phyloP scores from a whole-genome alignment of 2,888 invertebrate species.

The Mesoligia furuncula region DNA sequence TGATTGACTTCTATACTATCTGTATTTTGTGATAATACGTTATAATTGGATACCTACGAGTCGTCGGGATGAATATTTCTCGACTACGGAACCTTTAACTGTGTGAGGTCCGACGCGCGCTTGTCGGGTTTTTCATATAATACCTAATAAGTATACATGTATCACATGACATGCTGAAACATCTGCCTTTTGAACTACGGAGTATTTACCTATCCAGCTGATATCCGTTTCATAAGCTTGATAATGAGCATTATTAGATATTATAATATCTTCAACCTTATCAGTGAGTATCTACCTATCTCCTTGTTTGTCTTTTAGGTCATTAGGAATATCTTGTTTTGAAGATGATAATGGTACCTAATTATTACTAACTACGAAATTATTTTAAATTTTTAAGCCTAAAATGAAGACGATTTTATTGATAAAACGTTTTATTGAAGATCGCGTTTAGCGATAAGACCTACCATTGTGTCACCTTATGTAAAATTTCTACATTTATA shows the following conservation, averaged over 20 bases:
- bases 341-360: background rate
- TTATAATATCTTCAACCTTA: background rate
- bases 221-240: background rate
- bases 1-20: too few species aligned
- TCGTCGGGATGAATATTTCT: background rate
- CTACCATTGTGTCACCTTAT: too few species aligned
- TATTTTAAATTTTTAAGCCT: background rate
- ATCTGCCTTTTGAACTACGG: background rate
- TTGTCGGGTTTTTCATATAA: background rate
- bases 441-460: background rate
- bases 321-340: background rate
- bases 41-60: background rate
- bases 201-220: too few species aligned
- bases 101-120: background rate
- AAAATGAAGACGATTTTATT: background rate
- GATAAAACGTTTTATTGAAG: background rate
- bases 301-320: slow-evolving; percentile 5
- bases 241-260: slow-evolving; percentile 13
- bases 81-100: background rate
- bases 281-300: slow-evolving; percentile 2
- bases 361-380: background rate
- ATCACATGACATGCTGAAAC: background rate
- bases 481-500: too few species aligned
- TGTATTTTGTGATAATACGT: too few species aligned
- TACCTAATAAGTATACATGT: background rate